Evolutionary conservation across 2,888 invertebrate species (phyloP).

Genomic region (Zygogramma bicolorata): DNA sequence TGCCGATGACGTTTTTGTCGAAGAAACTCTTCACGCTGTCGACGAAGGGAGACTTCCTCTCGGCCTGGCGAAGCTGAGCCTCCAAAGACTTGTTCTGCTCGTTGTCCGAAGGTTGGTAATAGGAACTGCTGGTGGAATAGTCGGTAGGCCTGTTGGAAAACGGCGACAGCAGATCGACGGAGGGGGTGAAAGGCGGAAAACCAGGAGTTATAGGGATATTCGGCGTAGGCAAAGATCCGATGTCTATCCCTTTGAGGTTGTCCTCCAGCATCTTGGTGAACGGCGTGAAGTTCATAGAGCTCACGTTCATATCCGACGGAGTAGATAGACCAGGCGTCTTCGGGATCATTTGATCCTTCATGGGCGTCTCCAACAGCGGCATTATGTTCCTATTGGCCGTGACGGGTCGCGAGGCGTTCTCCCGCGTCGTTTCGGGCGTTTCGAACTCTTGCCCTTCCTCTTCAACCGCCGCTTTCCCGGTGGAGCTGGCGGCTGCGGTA

Average conservation of each 20-base stretch:
- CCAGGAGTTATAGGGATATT: slow-evolving; percentile 61
- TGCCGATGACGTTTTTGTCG: slow-evolving; percentile 56
- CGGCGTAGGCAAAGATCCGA: slow-evolving; percentile 60
- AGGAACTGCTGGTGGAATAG: slow-evolving; percentile 64
- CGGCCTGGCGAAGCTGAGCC: slow-evolving; percentile 58
- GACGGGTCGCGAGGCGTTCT: slow-evolving; percentile 26
- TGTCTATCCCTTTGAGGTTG: slow-evolving; percentile 58
- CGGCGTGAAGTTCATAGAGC: slow-evolving; percentile 53
- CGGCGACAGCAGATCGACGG: slow-evolving; percentile 31
- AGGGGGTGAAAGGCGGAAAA: slow-evolving; percentile 59
- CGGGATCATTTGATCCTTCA: slow-evolving; percentile 48
- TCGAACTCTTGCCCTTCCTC: slow-evolving; percentile 33
- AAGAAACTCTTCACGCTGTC: slow-evolving; percentile 40
- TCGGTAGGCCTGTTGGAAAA: slow-evolving; percentile 59
- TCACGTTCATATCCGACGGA: slow-evolving; percentile 32
- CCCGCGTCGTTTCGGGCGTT: slow-evolving; percentile 42
- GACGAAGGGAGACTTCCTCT: slow-evolving; percentile 34
- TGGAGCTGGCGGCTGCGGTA: slow-evolving; percentile 51
- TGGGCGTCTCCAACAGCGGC: slow-evolving; percentile 53
- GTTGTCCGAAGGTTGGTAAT: slow-evolving; percentile 64
- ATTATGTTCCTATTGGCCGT: slow-evolving; percentile 51
- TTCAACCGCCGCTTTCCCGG: slow-evolving; percentile 49
- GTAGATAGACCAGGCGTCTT: slow-evolving; percentile 53
- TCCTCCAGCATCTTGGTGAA: slow-evolving; percentile 62
- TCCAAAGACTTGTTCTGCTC: slow-evolving; percentile 59